phyloP scores from a whole-genome alignment of 2,797 vertebrate genomes.

The Cossypha dichroa region DNA sequence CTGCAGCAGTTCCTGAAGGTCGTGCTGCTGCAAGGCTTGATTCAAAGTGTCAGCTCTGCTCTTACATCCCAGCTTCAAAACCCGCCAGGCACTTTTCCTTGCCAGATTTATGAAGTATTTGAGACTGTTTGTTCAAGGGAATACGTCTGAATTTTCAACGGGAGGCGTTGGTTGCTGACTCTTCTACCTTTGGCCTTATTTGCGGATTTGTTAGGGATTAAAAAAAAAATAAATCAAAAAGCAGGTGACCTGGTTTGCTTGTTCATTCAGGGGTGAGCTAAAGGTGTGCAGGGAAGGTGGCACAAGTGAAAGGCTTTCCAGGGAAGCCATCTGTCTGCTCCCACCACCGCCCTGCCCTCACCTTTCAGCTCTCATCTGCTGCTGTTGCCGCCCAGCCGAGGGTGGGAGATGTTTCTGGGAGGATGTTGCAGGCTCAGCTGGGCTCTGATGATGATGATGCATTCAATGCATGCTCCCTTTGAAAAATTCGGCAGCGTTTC shows the following conservation, averaged over 20 bases:
- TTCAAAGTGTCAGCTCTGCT: conserved; percentile 33
- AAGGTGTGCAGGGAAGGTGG: not conserved
- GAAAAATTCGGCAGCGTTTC: conserved; percentile 55
- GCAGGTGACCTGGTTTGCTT: not conserved
- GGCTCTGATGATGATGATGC: conserved; percentile 32
- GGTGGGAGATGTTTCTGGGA: not conserved
- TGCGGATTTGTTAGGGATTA: not conserved
- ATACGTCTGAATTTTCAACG: not conserved
- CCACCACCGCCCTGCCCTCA: not conserved
- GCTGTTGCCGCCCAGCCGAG: not conserved
- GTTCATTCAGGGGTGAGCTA: not conserved
- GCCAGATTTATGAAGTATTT: not conserved
- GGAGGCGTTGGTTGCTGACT: not conserved
- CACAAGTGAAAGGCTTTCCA: not conserved
- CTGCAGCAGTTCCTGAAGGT: not conserved
- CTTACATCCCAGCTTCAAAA: not conserved
- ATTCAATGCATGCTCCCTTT: conserved; percentile 30
- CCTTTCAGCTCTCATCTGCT: not conserved
- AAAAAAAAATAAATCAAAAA: not conserved
- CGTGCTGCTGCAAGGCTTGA: not conserved
- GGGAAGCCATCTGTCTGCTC: conserved; percentile 1
- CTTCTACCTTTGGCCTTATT: not conserved
- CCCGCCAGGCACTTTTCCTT: not conserved
- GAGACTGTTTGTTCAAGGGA: not conserved
- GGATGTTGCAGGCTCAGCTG: not conserved